These are phyloP conservation scores for Agrypnia vestita DNA, from an alignment of 1,140 invertebrate species.

Conservation along the genomic window DNA sequence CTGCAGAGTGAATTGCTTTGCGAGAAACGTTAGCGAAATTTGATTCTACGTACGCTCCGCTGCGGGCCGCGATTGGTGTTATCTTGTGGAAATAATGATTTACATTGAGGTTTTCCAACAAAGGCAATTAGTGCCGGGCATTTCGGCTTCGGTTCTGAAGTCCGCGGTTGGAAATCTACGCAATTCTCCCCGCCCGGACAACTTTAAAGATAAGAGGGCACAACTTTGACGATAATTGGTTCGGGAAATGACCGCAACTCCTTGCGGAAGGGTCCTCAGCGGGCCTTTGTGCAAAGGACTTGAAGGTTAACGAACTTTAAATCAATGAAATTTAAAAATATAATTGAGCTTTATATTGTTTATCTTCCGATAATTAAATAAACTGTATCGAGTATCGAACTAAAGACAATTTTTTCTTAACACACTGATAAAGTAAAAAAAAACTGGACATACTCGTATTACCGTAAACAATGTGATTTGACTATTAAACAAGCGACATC, in stretches of 20 bases:
- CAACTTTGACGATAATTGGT: conserved; percentile 57
- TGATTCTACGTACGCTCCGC: neutral
- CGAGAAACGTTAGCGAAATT: neutral
- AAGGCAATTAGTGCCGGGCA: conserved; percentile 43
- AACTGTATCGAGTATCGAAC: too few species aligned
- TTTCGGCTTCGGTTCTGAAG: conserved; percentile 28
- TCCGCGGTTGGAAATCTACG: conserved; percentile 51
- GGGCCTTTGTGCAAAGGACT: conserved; percentile 10
- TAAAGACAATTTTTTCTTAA: too few species aligned
- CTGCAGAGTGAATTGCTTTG: neutral
- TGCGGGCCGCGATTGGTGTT: conserved; percentile 28
- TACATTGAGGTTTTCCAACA: conserved; percentile 50
- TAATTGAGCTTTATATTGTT: too few species aligned
- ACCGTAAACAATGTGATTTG: too few species aligned
- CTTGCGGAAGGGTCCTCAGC: conserved; percentile 1
- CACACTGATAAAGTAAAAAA: too few species aligned
- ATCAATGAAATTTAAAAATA: conserved; percentile 19
- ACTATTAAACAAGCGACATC: too few species aligned
- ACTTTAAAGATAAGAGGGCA: conserved; percentile 53
- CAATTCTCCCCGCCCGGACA: conserved; percentile 51
- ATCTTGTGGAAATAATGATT: conserved; percentile 51
- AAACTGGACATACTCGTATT: too few species aligned
- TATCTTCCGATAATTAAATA: too few species aligned
- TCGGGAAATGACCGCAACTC: conserved; percentile 43
- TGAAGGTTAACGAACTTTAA: neutral